Evolutionary conservation across 2,888 invertebrate genomes (phyloP), one percentile per base, ranked within the genome.

Genomic region (Glomeris marginata): DNA sequence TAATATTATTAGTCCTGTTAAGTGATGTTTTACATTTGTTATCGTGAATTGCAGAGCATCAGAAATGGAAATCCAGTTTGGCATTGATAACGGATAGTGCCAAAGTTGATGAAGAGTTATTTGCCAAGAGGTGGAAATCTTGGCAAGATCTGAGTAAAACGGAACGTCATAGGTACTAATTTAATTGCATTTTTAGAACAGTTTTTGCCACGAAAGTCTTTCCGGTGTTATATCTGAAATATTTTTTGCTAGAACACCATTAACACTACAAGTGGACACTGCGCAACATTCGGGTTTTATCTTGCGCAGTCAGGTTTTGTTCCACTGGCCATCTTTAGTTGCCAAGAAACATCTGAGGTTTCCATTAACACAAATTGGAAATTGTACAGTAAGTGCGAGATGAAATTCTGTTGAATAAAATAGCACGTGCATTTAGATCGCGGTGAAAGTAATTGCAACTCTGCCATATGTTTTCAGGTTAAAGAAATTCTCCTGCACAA

Each of bases 241-340:
- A n/a, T n/a, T n/a, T n/a, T 28, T 28, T 8, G 4, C 4, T 28
- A 76, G 77, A 69, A 74, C 77, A 60, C 84, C 84, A 66, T 68
- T 82, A 46, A 78, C 84, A 20, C 73, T 86, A 62, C 74, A 77
- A 54, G 63, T 87, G 60, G 84, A 86, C 66, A 87, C 87, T 2
- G 77, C 76, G 44, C 80, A 81, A 68, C 71, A 73, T 43, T 68
- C 69, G 51, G 77, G 77, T 53, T 76, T 81, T 63, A 71, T 77
- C 61, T 77, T 81, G 56, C 68, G 75, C 53, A 76, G 78, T 4
- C 74, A 75, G 57, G 77, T 81, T 41, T 75, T 76, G 60, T 74
- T 81, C 58, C 72, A 73, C 49, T 82, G 82, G 82, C 83, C 83
- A 2, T 62, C 67, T 18, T 57, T 73, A 15, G 60, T 69, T 44